Conservation (phyloP, 2,113 vertebrate genomes). For the Sebastes schlegelii region DNA sequence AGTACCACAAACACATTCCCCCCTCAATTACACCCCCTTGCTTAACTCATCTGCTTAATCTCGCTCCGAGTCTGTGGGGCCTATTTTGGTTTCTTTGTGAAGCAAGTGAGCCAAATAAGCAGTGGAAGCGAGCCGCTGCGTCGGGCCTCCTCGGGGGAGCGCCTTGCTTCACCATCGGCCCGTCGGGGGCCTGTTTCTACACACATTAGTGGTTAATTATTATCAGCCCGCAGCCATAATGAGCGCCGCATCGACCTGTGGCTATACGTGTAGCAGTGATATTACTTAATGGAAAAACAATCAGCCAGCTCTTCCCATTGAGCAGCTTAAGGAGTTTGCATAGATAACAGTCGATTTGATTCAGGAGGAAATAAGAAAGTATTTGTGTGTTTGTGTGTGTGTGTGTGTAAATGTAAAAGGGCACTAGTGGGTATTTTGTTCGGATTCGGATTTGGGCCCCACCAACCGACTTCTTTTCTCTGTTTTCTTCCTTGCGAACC, state of each 20-base stretch:
- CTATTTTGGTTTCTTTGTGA: constrained; percentile 54
- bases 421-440: not conserved
- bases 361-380: constrained; percentile 15
- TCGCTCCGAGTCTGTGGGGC: constrained; percentile 27
- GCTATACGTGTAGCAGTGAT: constrained; percentile 73
- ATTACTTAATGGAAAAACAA: constrained; percentile 83
- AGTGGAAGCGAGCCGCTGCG: constrained; percentile 34
- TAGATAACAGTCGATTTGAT: constrained; percentile 61
- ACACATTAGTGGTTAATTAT: constrained; percentile 82
- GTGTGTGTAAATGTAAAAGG: constrained; percentile 8
- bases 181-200: constrained; percentile 61
- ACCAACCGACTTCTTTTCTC: too few relatives aligned
- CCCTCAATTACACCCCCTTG: constrained; percentile 12
- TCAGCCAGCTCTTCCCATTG: constrained; percentile 62
- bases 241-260: constrained; percentile 81
- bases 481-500: too few relatives aligned
- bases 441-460: not conserved
- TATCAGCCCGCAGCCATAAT: constrained; percentile 73
- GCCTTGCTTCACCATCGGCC: constrained; percentile 38
- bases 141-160: constrained; percentile 62
- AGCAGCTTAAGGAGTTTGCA: constrained; percentile 58
- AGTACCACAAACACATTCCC: not conserved
- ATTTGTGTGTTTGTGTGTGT: constrained; percentile 34
- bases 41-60: constrained; percentile 46
- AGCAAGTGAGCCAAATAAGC: constrained; percentile 61